Conservation (phyloP, 2,888 invertebrate genomes). For the Cataglyphis livida region DNA sequence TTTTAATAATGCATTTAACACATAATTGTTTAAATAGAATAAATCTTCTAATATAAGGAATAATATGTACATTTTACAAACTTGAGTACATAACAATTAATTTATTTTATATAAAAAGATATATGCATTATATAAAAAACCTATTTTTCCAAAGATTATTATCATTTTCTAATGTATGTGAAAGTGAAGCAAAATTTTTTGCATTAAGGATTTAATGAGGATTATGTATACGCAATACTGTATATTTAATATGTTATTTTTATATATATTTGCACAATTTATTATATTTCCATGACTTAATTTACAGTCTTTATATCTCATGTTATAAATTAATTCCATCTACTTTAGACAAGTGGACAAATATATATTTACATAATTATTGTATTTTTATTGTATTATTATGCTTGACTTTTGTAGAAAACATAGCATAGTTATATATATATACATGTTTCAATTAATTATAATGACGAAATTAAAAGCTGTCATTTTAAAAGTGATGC, state of each 20-base stretch:
- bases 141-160: neutral
- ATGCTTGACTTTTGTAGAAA: neutral
- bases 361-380: conserved; percentile 30
- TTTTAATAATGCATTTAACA: neutral
- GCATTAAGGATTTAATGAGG: neutral
- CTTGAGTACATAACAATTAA: neutral
- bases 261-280: conserved; percentile 6
- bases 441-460: neutral
- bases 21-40: no score
- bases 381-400: neutral
- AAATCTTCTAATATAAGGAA: neutral
- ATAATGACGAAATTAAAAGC: conserved; percentile 1
- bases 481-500: neutral
- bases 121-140: neutral
- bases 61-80: neutral
- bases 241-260: neutral
- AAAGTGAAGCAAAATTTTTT: neutral
- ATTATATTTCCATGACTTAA: conserved; percentile 9
- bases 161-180: neutral
- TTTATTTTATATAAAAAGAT: neutral
- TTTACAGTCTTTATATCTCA: conserved; percentile 19
- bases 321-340: conserved; percentile 29
- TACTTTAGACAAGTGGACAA: neutral
- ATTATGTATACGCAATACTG: neutral
- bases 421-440: neutral